Evolutionary conservation across 2,797 vertebrate genomes (phyloP), one percentile per base, ranked within the genome.

Genomic region (Fistularia tabacaria): DNA sequence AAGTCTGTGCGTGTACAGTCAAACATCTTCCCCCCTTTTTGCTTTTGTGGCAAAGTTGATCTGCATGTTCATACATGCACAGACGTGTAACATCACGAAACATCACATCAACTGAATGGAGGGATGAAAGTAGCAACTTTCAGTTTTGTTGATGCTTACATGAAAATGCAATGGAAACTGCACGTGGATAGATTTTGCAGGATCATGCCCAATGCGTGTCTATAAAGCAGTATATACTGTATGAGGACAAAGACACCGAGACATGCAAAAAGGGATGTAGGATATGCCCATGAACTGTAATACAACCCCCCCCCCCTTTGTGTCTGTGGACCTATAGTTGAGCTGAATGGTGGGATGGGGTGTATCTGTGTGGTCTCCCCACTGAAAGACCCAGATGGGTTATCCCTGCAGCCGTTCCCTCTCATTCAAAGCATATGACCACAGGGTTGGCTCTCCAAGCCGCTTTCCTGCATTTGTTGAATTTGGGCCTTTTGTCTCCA

Each of bases 401-500:
- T 85, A 81, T 77, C 81, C 75, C 73, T 61, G 72, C 79, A 76
- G 71, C 77, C 76, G 64, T 71, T 82, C 82, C 77, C 85, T 84
- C 76, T 79, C 74, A 81, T 90, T 84, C 84, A 88, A 70, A 86
- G 82, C 71, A 46, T 66, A 76, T 74, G 83, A 83, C 79, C 81
- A 79, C 66, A 66, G 85, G 86, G 80, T 82, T 83, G 81, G 83
- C 85, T 88, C 83, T 87, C 85, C 86, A 84, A 87, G 85, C 79
- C 71, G 77, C 85, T 88, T 85, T 90, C 85, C 80, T 57, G 73
- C 84, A 80, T 88, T 88, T 87, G 82, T 90, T 89, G 89, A 84
- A 89, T 89, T 91, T 87, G 69, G 62, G 80, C 81, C 88, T 84
- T 90, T 88, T 87, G 86, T 87, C 69, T 75, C 71, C 71, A 65